Evolutionary conservation across 2,888 invertebrate species (phyloP).

Genomic region (Drosophila niveifrons): DNA sequence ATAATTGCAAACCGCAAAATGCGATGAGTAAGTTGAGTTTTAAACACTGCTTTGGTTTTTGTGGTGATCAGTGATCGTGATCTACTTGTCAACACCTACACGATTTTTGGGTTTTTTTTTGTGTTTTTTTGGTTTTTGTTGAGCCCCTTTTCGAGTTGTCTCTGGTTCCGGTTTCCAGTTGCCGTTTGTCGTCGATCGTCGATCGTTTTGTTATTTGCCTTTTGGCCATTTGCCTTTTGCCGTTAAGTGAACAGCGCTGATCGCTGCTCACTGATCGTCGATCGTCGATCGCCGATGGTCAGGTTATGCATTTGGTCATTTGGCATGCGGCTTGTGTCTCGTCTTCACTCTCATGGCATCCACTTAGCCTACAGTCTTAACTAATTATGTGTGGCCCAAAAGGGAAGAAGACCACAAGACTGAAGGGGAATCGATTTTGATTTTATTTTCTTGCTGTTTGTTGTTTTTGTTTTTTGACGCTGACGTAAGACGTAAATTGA

Average conservation of each 20-base stretch:
- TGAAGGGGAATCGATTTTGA: slow-evolving; percentile 6
- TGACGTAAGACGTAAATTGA: slow-evolving; percentile 44
- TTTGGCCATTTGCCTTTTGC: slow-evolving; percentile 45
- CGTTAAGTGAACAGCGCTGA: slow-evolving; percentile 53
- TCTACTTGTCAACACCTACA: slow-evolving; percentile 79
- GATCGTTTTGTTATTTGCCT: slow-evolving; percentile 41
- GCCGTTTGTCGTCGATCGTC: slow-evolving; percentile 43
- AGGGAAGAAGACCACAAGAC: neutral
- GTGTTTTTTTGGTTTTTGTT: slow-evolving; percentile 8
- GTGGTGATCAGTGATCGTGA: slow-evolving; percentile 65
- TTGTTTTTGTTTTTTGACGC: neutral
- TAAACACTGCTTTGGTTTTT: too few relatives aligned
- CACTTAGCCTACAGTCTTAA: slow-evolving; percentile 56
- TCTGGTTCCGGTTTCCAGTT: slow-evolving; percentile 67
- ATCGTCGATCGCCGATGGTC: slow-evolving; percentile 28
- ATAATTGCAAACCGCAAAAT: neutral
- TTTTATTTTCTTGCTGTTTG: neutral
- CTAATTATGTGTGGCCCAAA: slow-evolving; percentile 66
- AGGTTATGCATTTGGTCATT: slow-evolving; percentile 73
- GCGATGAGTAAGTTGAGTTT: slow-evolving; percentile 18
- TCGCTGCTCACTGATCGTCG: slow-evolving; percentile 13
- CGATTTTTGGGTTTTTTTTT: slow-evolving; percentile 52
- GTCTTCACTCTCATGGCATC: slow-evolving; percentile 10
- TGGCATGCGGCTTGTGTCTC: slow-evolving; percentile 57
- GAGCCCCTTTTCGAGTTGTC: slow-evolving; percentile 14